phyloP scores from a whole-genome alignment of 2,797 vertebrate species.

The Acanthurus leucopareius region DNA sequence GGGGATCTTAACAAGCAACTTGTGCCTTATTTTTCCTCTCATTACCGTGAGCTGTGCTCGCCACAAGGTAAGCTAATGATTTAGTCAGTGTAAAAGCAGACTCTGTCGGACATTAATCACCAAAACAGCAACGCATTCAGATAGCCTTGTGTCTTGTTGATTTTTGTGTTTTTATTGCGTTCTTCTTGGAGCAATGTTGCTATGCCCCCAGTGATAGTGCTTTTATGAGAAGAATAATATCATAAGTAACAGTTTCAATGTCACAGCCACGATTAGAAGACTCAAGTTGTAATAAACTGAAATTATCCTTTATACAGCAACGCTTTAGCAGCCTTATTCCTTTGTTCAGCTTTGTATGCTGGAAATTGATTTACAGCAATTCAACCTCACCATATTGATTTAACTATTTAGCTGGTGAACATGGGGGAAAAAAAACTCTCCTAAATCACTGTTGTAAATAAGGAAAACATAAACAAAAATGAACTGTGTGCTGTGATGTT shows the following conservation, averaged over 20 bases:
- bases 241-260: neutral
- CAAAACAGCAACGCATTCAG: neutral
- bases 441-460: conserved; percentile 50
- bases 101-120: neutral
- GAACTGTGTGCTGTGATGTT: conserved; percentile 56
- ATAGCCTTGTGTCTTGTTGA: neutral
- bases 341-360: conserved; percentile 4
- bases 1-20: neutral
- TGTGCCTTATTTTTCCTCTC: neutral
- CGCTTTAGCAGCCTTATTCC: conserved; percentile 18
- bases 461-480: conserved; percentile 46
- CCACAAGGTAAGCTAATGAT: neutral
- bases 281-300: neutral
- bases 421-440: conserved; percentile 4
- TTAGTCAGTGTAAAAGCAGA: neutral
- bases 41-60: neutral
- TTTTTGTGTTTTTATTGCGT: neutral
- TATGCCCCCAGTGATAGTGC: neutral
- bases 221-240: neutral
- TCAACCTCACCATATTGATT: conserved; percentile 28
- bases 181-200: neutral
- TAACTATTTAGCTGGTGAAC: conserved; percentile 25
- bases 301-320: conserved; percentile 21
- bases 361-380: conserved; percentile 42
- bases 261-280: neutral